phyloP scores from a whole-genome alignment of 2,797 vertebrate genomes.

The Danio choprae region DNA sequence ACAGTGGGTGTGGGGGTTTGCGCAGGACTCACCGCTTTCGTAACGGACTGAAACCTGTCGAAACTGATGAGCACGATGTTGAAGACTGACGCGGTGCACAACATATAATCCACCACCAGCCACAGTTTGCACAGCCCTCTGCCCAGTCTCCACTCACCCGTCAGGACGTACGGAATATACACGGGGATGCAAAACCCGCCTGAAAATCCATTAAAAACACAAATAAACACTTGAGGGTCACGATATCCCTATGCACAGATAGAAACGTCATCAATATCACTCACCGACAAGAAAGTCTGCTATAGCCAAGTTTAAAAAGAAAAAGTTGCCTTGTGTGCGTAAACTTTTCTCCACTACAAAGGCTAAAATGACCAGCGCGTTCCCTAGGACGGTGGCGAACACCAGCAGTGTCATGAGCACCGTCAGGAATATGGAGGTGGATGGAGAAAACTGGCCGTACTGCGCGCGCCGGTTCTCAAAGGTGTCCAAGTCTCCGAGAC shows the following conservation, averaged over 20 bases:
- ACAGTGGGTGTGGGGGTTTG: too few relatives aligned
- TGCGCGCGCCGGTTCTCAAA: conserved; percentile 61
- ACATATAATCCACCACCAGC: conserved; percentile 79
- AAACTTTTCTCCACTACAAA: conserved; percentile 77
- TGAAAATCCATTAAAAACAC: conserved; percentile 44
- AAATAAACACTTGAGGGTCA: not conserved
- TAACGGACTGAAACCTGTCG: conserved; percentile 78
- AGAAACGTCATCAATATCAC: conserved; percentile 16
- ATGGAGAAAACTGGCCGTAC: conserved; percentile 68
- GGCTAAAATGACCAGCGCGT: conserved; percentile 77
- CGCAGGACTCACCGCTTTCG: conserved; percentile 72
- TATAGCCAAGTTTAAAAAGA: conserved; percentile 82
- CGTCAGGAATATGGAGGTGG: conserved; percentile 69
- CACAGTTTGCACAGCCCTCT: conserved; percentile 77
- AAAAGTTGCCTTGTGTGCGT: conserved; percentile 78
- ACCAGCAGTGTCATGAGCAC: conserved; percentile 78
- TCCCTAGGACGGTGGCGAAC: conserved; percentile 76
- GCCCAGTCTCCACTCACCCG: conserved; percentile 76
- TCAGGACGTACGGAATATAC: conserved; percentile 80
- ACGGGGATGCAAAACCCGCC: conserved; percentile 81
- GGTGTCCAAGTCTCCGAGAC: conserved; percentile 41
- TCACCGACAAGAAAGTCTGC: conserved; percentile 79
- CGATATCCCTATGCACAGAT: not conserved
- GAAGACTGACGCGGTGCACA: conserved; percentile 80
- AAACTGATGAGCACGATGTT: conserved; percentile 83